Base-by-base conservation (phyloP, 2,797 vertebrate genomes). In the Manis javanica region DNA sequence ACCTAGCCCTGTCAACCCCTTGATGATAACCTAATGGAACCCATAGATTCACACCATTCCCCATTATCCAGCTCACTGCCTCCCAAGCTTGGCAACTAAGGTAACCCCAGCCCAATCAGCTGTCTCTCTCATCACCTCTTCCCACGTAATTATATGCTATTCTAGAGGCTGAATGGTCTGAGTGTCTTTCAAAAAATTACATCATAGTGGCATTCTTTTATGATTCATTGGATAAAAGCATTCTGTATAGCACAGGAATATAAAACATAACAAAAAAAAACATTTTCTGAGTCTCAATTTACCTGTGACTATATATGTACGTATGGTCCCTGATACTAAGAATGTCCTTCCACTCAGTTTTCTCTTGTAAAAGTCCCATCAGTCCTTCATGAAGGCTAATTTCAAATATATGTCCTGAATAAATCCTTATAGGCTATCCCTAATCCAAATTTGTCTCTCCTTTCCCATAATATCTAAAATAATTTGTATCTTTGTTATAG, bases 251-350 rank as follows among this genome's bases (percentile, higher is more conserved):
- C 13, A 39, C 2, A 72, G 34, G 18, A 87, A 90, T 16, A 88
- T 34, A 81, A 88, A 63, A 94, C 68, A 57, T 82, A 55, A 39
- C 37, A 88, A 95, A 90, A 90, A 77, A 63, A 75, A 51, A 64
- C 64, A 39, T 61, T 74, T 74, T 84, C 90, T 83, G 61, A 96
- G 37, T 77, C 37, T 87, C 37, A 14, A 0, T 49, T 94, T 93
- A 74, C 34, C 78, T 49, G 23, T 66, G 55, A 72, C 3, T 79
- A 13, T 53, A 64, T 7, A 29, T 51, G 29, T 14, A 69, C 31
- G 46, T 31, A 85, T 11, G 72, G 7, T 84, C 69, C 31, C 24
- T 49, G 57, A 49, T 79, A 81, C 42, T 26, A 83, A 84, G 57
- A 95, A 74, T 78, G 37, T 59, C 51, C 49, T 77, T 57, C 31